Conservation (phyloP, 2,113 vertebrate species). For the Xiphias gladius region DNA sequence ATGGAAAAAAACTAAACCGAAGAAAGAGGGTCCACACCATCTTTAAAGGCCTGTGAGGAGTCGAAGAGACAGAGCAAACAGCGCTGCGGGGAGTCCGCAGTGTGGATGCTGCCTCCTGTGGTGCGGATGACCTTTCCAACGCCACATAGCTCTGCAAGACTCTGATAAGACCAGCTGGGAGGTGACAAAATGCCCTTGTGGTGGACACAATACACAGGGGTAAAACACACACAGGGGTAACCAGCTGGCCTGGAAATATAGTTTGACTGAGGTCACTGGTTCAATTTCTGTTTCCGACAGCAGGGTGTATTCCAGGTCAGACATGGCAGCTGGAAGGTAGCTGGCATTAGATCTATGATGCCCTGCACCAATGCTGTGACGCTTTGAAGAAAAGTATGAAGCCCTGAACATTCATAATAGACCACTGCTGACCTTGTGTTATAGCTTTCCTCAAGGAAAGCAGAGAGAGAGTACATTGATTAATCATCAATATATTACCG, state of each 20-base stretch:
- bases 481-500: neutral
- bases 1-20: neutral
- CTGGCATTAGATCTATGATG: slow-evolving; percentile 14
- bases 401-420: neutral
- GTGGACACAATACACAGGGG: slow-evolving; percentile 41
- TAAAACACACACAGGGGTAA: slow-evolving; percentile 53
- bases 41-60: slow-evolving; percentile 45
- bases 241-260: slow-evolving; percentile 62
- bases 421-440: neutral
- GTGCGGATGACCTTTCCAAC: slow-evolving; percentile 82
- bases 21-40: slow-evolving; percentile 12
- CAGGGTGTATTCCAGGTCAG: slow-evolving; percentile 42
- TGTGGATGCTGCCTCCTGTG: slow-evolving; percentile 77
- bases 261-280: slow-evolving; percentile 56
- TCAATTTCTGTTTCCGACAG: slow-evolving; percentile 52
- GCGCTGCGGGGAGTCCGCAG: slow-evolving; percentile 48
- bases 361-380: neutral
- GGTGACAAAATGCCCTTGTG: slow-evolving; percentile 74
- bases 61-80: slow-evolving; percentile 63
- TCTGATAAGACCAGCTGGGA: slow-evolving; percentile 78
- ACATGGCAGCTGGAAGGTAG: slow-evolving; percentile 19
- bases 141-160: slow-evolving; percentile 62
- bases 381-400: slow-evolving; percentile 11
- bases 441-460: neutral
- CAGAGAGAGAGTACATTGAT: neutral